phyloP scores from a whole-genome alignment of 2,888 invertebrate species.

The Lasioglossum calceatum region DNA sequence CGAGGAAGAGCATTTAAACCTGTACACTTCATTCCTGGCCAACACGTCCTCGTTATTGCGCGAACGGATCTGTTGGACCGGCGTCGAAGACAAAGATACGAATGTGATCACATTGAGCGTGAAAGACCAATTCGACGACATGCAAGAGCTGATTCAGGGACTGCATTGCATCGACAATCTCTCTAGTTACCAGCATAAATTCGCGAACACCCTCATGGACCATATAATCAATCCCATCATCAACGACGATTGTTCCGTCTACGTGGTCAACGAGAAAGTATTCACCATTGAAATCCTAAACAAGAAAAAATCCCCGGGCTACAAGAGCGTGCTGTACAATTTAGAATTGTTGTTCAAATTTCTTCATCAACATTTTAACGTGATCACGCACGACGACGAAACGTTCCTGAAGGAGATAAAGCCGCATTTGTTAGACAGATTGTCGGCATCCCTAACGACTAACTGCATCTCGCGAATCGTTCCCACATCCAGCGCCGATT shows the following conservation, averaged over 20 bases:
- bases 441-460: conserved; percentile 89
- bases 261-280: conserved; percentile 82
- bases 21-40: conserved; percentile 84
- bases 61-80: conserved; percentile 84
- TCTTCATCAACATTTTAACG: conserved; percentile 86
- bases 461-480: conserved; percentile 91
- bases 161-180: conserved; percentile 84
- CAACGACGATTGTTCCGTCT: conserved; percentile 84
- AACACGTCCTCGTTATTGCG: conserved; percentile 85
- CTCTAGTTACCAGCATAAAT: conserved; percentile 85
- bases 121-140: conserved; percentile 71
- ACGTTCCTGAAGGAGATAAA: conserved; percentile 86
- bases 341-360: conserved; percentile 86
- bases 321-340: conserved; percentile 86
- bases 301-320: conserved; percentile 83
- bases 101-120: conserved; percentile 62
- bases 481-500: conserved; percentile 90
- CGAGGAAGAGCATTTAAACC: conserved; percentile 84
- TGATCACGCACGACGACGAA: conserved; percentile 83
- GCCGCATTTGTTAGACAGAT: conserved; percentile 85
- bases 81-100: conserved; percentile 49
- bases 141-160: conserved; percentile 83
- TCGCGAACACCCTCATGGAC: conserved; percentile 87
- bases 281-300: conserved; percentile 84
- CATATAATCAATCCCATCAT: conserved; percentile 87